phyloP scores from a whole-genome alignment of 2,113 vertebrate species.

The Thunnus maccoyii region DNA sequence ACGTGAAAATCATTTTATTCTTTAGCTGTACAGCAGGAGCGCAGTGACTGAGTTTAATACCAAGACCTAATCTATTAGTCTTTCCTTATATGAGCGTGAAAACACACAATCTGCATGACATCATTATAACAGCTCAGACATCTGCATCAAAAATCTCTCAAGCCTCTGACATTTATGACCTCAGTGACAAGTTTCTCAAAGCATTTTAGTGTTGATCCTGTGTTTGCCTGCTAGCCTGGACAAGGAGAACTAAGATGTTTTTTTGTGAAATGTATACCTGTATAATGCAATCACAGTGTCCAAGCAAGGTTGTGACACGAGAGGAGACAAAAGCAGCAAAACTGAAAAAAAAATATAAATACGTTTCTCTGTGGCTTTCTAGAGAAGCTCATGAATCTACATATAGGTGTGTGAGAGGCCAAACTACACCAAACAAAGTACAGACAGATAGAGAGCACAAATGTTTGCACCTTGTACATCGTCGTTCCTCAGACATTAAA shows the following conservation, averaged over 20 bases:
- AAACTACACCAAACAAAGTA: no score
- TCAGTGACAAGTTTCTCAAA: constrained; percentile 12
- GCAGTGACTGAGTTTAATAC: no score
- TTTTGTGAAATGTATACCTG: neutral
- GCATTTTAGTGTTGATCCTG: constrained; percentile 6
- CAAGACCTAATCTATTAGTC: no score
- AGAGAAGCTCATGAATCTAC: neutral
- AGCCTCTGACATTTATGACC: constrained; percentile 12
- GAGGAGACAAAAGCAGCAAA: neutral
- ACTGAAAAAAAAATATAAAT: neutral
- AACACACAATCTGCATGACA: neutral
- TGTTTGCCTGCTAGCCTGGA: constrained; percentile 1
- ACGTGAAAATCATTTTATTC: no score
- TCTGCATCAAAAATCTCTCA: constrained; percentile 10
- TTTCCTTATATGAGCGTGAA: no score
- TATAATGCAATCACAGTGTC: neutral
- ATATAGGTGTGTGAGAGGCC: no score
- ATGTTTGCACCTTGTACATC: no score
- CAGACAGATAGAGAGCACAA: no score
- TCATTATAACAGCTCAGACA: neutral
- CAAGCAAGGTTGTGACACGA: neutral
- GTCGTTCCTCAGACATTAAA: no score
- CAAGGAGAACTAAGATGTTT: neutral
- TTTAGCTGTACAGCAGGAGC: no score
- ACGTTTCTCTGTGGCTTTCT: neutral